Evolutionary conservation across 2,888 invertebrate genomes (phyloP).

Genomic region (Isotomurus palustris): DNA sequence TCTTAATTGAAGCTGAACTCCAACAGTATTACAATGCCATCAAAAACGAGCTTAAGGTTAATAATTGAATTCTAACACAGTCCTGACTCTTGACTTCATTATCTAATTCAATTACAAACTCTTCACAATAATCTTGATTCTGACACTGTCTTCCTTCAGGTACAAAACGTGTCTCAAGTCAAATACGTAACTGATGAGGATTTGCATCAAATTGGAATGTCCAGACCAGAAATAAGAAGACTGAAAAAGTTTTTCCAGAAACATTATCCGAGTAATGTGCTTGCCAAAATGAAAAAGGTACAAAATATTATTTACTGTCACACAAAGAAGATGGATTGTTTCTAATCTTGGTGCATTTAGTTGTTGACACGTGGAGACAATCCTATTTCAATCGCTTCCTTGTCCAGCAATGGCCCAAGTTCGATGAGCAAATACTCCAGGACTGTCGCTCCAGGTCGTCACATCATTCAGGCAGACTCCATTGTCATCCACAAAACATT

Average conservation of each 20-base stretch:
- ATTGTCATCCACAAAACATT: conserved; percentile 91
- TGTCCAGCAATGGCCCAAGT: conserved; percentile 40
- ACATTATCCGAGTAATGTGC: conserved; percentile 87
- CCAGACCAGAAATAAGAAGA: conserved; percentile 89
- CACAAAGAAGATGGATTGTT: too few relatives aligned
- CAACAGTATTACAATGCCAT: conserved; percentile 76
- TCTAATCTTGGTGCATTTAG: too few relatives aligned
- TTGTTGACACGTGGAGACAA: conserved; percentile 59
- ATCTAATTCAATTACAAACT: conserved; percentile 6
- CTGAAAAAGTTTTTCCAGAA: conserved; percentile 90
- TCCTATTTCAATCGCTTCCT: conserved; percentile 34
- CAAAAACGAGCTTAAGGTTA: conserved; percentile 76
- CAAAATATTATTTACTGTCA: too few relatives aligned
- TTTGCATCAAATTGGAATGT: conserved; percentile 82
- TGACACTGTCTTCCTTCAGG: conserved; percentile 48
- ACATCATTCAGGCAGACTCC: conserved; percentile 62
- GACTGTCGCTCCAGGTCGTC: conserved; percentile 41
- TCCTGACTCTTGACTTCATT: conserved; percentile 12
- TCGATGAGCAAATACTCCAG: conserved; percentile 32
- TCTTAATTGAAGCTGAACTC: conserved; percentile 88
- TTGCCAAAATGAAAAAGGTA: conserved; percentile 82
- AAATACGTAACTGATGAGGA: conserved; percentile 95
- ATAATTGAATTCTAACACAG: conserved; percentile 18
- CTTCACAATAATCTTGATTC: neutral
- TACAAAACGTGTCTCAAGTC: conserved; percentile 78